Percentiles rank a stretch among this genome's conserved stretches.
Conservation (phyloP, 2,888 invertebrate species). For the Eutolmus rufibarbis region DNA sequence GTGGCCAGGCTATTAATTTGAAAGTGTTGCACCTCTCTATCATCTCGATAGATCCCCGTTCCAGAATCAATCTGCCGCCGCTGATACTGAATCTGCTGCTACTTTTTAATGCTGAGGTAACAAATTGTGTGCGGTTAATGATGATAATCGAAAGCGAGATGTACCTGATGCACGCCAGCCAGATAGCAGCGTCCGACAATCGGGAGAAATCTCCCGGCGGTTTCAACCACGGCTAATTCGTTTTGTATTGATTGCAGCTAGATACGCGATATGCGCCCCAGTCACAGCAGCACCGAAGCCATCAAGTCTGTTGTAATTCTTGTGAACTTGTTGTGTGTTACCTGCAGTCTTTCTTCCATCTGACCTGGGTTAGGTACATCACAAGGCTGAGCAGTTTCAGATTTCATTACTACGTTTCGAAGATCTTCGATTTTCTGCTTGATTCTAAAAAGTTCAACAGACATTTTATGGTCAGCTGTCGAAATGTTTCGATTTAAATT, state of each 20-base stretch:
- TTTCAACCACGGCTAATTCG: not conserved
- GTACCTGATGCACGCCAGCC: not conserved
- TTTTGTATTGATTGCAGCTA: not conserved
- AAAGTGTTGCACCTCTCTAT: not conserved
- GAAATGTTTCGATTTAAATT: not conserved
- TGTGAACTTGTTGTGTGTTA: not conserved
- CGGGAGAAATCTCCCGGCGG: not conserved
- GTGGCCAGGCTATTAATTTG: not conserved
- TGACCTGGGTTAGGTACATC: not conserved
- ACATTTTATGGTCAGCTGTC: not conserved
- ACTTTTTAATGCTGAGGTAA: not conserved
- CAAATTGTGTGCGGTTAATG: not conserved
- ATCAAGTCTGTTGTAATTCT: not conserved
- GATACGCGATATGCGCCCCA: not conserved
- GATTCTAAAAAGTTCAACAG: not conserved
- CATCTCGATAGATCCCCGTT: not conserved
- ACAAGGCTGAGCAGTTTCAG: not conserved
- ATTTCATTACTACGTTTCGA: not conserved
- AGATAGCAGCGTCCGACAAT: not conserved
- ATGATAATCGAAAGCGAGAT: not conserved
- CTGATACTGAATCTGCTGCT: not conserved
- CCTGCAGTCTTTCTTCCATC: not conserved
- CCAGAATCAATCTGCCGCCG: not conserved
- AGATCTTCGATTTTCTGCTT: not conserved
- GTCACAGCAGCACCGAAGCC: not conserved